These are phyloP conservation scores for Amblyteles armatorius DNA, from an alignment of 2,888 invertebrate species.

Conservation along the genomic window DNA sequence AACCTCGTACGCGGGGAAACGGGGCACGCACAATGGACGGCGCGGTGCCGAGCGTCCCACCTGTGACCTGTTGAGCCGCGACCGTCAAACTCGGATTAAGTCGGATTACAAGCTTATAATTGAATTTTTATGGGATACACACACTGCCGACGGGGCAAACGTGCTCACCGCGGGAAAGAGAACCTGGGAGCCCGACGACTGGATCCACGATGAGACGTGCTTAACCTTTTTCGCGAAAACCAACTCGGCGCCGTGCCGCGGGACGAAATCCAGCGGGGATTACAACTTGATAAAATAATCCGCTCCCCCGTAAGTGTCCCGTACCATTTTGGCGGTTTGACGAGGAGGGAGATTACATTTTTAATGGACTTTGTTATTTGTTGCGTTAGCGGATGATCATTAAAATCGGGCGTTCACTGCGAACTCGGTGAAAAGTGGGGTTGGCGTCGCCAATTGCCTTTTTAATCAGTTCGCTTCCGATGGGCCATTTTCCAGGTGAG, in stretches of 20 bases:
- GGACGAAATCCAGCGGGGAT: not conserved
- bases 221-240: conserved; percentile 16
- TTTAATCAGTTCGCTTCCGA: no score
- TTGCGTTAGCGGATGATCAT: not conserved
- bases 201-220: conserved; percentile 4
- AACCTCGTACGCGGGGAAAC: conserved; percentile 11
- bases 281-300: conserved; percentile 19
- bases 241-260: not conserved
- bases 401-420: no score
- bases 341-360: not conserved
- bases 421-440: no score
- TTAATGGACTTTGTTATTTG: not conserved
- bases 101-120: conserved; percentile 81
- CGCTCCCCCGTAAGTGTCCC: not conserved
- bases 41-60: conserved; percentile 62
- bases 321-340: not conserved
- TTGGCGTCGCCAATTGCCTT: no score
- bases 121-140: conserved; percentile 77
- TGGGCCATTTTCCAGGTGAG: no score
- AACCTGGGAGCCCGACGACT: not conserved
- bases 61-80: conserved; percentile 80
- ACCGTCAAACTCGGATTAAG: conserved; percentile 80
- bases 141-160: conserved; percentile 36
- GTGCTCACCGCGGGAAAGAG: conserved; percentile 1
- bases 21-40: conserved; percentile 27